Percentiles rank a stretch among this genome's conserved stretches.
phyloP scores from a whole-genome alignment of 2,888 invertebrate species.

The Sinhomidia bicolor region DNA sequence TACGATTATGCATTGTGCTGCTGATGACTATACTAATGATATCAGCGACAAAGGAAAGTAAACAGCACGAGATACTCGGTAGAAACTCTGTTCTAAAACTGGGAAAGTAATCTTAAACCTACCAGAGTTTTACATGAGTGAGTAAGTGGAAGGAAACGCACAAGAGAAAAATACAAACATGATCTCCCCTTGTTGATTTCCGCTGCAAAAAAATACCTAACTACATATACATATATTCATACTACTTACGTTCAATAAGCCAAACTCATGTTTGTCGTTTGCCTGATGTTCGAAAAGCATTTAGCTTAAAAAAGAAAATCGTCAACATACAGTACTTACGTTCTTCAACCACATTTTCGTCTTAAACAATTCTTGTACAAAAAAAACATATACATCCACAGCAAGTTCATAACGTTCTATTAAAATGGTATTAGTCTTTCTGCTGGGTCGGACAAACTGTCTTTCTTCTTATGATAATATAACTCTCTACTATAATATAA shows the following conservation, averaged over 20 bases:
- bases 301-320: background rate
- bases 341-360: background rate
- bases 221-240: too few species aligned
- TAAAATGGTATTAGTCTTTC: conserved; percentile 45
- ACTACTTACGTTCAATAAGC: background rate
- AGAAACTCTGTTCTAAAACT: conserved; percentile 50
- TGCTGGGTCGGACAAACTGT: conserved; percentile 28
- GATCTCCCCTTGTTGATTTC: background rate
- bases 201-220: background rate
- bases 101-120: conserved; percentile 30
- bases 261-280: background rate
- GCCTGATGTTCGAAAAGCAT: conserved; percentile 10
- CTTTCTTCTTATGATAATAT: background rate
- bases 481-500: background rate
- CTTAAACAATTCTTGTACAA: background rate
- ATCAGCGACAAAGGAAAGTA: conserved; percentile 6
- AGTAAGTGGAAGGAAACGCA: conserved; percentile 17
- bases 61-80: conserved; percentile 39
- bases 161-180: conserved; percentile 34
- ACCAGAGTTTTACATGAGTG: background rate
- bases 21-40: background rate
- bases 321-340: conserved; percentile 9
- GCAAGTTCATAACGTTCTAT: conserved; percentile 28
- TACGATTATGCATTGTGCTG: conserved; percentile 17
- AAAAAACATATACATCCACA: conserved; percentile 24